These are phyloP conservation scores for Theropithecus gelada DNA, from an alignment of 2,113 vertebrate species.

Conservation along the genomic window DNA sequence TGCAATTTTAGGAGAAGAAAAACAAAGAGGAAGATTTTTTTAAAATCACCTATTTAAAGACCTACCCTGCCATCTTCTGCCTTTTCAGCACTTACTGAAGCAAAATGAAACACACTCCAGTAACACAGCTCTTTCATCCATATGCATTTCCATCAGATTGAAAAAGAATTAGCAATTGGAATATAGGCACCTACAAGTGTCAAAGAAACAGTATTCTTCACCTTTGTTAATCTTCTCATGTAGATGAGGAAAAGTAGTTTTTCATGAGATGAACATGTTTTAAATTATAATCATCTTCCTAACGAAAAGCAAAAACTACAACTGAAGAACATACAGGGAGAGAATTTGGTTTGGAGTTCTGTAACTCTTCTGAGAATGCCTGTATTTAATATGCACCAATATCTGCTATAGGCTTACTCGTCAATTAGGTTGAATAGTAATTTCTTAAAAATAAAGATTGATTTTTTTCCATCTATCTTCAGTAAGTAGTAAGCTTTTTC, in stretches of 20 bases:
- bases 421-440: neutral
- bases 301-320: neutral
- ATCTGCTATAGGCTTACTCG: neutral
- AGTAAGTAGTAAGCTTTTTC: neutral
- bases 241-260: neutral
- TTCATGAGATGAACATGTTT: neutral
- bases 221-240: neutral
- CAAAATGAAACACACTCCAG: neutral
- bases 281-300: neutral
- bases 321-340: neutral
- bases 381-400: neutral
- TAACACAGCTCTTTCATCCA: neutral
- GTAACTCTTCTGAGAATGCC: neutral
- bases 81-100: neutral
- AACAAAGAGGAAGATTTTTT: neutral
- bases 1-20: neutral
- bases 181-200: neutral
- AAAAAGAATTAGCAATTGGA: neutral
- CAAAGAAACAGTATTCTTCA: neutral
- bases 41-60: neutral
- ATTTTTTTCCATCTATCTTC: neutral
- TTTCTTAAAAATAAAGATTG: slow-evolving; percentile 9
- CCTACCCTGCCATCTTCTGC: neutral
- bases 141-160: neutral
- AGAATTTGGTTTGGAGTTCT: neutral